A percentile compares a stretch with the other conserved stretches of the same genome.
These are phyloP conservation scores for Heterodera schachtii DNA, from an alignment of 1,140 invertebrate species.

Conservation along the genomic window DNA sequence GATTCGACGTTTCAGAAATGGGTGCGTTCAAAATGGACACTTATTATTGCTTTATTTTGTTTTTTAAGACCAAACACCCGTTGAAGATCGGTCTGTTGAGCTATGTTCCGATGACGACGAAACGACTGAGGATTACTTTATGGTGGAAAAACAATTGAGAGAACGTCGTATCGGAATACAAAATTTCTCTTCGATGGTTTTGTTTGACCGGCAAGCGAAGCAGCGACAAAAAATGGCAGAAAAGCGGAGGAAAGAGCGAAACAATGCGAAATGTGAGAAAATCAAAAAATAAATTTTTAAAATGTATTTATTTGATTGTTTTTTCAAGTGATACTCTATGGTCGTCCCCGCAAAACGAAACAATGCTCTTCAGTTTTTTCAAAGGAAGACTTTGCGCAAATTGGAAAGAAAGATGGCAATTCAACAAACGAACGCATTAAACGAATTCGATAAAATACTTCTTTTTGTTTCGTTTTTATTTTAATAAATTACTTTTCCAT, in stretches of 20 bases:
- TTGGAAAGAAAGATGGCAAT: background rate
- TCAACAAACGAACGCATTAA: background rate
- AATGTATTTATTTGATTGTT: background rate
- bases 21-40: too few species aligned
- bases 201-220: background rate
- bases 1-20: too few species aligned
- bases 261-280: background rate
- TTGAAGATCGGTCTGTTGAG: too few species aligned
- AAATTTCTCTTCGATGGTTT: background rate
- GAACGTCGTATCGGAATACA: background rate
- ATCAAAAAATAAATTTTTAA: background rate
- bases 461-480: background rate
- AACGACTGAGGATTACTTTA: slow-evolving; percentile 9
- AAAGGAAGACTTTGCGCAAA: background rate
- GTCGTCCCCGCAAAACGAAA: background rate
- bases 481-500: background rate
- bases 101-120: background rate
- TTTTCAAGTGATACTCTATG: background rate
- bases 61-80: too few species aligned
- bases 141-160: background rate
- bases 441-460: background rate
- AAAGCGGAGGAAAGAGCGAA: background rate
- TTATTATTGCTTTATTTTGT: too few species aligned
- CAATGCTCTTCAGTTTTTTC: background rate
- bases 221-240: background rate